A percentile compares a stretch with the other conserved stretches of the same genome.
Evolutionary conservation across 1,140 invertebrate species (phyloP).

Genomic region (Listronotus bonariensis): DNA sequence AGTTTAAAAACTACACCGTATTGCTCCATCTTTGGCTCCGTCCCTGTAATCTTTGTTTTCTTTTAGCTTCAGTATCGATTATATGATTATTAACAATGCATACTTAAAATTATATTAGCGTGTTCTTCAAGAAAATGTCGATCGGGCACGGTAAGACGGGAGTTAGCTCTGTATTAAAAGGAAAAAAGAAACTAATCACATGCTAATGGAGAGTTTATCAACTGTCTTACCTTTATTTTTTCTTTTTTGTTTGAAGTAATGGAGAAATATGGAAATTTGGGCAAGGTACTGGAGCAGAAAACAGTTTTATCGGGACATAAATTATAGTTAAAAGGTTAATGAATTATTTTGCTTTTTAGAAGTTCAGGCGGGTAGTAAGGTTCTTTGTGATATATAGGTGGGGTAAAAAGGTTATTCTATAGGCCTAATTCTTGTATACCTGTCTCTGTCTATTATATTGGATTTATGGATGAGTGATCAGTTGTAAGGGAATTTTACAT

Average conservation of each 20-base stretch:
- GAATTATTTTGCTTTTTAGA: too few relatives aligned
- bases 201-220: constrained; percentile 34
- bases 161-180: constrained; percentile 6
- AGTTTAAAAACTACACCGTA: background rate
- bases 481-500: too few relatives aligned
- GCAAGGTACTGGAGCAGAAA: background rate
- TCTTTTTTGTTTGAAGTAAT: constrained; percentile 4
- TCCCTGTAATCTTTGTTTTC: constrained; percentile 2
- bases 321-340: too few relatives aligned
- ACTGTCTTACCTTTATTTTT: constrained; percentile 13
- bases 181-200: constrained; percentile 22
- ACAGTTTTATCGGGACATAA: background rate
- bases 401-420: too few relatives aligned
- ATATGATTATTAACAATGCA: constrained; percentile 34
- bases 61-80: constrained; percentile 25
- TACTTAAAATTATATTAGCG: constrained; percentile 37
- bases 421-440: too few relatives aligned
- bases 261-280: background rate
- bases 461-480: too few relatives aligned
- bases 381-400: too few relatives aligned
- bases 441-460: too few relatives aligned
- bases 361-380: too few relatives aligned
- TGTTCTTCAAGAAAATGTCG: constrained; percentile 27
- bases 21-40: too few relatives aligned
- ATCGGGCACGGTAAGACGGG: constrained; percentile 25